These are phyloP conservation scores for Cataglyphis hispanica DNA, from an alignment of 1,140 invertebrate genomes.

Conservation along the genomic window DNA sequence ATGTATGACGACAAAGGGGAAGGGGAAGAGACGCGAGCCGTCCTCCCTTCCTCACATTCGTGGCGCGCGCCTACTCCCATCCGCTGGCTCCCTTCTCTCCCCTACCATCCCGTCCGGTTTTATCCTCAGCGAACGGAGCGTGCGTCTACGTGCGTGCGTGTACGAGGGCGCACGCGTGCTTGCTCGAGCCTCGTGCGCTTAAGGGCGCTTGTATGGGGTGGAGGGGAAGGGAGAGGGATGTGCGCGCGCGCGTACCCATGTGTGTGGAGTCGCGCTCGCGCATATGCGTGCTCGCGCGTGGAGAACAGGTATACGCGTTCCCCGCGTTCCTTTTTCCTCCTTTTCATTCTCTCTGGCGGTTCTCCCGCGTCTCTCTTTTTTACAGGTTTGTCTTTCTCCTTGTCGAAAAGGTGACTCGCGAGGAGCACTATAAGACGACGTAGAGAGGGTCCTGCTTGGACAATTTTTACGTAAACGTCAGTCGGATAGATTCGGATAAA, in stretches of 20 bases:
- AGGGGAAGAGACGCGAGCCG: slow-evolving; percentile 84
- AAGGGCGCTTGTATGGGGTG: slow-evolving; percentile 58
- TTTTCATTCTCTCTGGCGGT: slow-evolving; percentile 55
- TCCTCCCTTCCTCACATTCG: slow-evolving; percentile 78
- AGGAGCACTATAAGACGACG: slow-evolving; percentile 59
- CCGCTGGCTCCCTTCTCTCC: slow-evolving; percentile 60
- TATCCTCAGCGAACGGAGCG: slow-evolving; percentile 65
- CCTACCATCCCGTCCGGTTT: slow-evolving; percentile 53
- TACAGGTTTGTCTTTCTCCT: slow-evolving; percentile 56
- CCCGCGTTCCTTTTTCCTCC: slow-evolving; percentile 56
- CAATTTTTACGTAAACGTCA: slow-evolving; percentile 62
- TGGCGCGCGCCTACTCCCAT: slow-evolving; percentile 85
- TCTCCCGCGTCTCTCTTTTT: slow-evolving; percentile 49
- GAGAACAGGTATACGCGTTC: slow-evolving; percentile 76
- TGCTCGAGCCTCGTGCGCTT: slow-evolving; percentile 66
- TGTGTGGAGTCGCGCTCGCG: slow-evolving; percentile 58
- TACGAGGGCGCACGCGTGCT: slow-evolving; percentile 73
- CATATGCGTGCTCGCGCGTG: slow-evolving; percentile 73
- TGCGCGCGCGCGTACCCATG: slow-evolving; percentile 30
- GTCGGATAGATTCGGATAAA: slow-evolving; percentile 57
- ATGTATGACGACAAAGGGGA: slow-evolving; percentile 67
- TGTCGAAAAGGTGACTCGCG: slow-evolving; percentile 66
- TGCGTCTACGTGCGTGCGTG: slow-evolving; percentile 66
- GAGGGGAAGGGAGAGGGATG: neutral
- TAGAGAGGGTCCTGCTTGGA: slow-evolving; percentile 46